These are phyloP conservation scores for Peromyscus attwateri DNA, from an alignment of 2,797 vertebrate species.

Conservation along the genomic window DNA sequence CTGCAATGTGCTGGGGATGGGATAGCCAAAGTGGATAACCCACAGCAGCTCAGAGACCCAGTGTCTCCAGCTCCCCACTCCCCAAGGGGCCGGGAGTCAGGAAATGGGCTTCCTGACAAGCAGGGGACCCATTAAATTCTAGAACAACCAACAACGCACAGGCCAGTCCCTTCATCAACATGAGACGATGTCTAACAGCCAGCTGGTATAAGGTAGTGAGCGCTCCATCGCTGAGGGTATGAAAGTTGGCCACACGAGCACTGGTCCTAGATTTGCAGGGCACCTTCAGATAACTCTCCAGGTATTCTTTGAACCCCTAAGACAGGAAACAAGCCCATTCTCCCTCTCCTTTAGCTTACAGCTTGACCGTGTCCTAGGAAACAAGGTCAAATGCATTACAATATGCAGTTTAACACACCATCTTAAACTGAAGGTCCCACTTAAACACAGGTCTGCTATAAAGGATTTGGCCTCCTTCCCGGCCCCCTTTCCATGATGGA, in stretches of 20 bases:
- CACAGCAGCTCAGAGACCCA: neutral
- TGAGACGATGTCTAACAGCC: neutral
- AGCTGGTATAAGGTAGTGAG: neutral
- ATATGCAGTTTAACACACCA: slow-evolving; percentile 65
- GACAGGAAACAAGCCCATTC: neutral
- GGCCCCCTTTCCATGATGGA: slow-evolving; percentile 69
- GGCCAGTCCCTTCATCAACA: neutral
- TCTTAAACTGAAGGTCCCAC: slow-evolving; percentile 60
- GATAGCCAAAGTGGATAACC: neutral
- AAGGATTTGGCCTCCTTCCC: slow-evolving; percentile 78
- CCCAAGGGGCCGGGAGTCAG: neutral
- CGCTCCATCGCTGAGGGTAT: neutral
- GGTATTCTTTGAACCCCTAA: neutral
- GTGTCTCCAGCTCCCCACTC: neutral
- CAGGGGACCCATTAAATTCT: neutral
- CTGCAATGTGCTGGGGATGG: neutral
- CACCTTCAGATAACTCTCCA: neutral
- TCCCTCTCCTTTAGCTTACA: neutral
- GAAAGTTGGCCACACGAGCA: neutral
- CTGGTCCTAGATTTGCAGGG: neutral
- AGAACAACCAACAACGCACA: neutral
- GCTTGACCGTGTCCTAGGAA: neutral
- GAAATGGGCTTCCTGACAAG: neutral
- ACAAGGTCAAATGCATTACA: slow-evolving; percentile 70
- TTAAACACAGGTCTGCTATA: slow-evolving; percentile 74